Conservation (phyloP, 37 sponge, comb jelly and placozoan genomes). For the Beroe ovata region DNA sequence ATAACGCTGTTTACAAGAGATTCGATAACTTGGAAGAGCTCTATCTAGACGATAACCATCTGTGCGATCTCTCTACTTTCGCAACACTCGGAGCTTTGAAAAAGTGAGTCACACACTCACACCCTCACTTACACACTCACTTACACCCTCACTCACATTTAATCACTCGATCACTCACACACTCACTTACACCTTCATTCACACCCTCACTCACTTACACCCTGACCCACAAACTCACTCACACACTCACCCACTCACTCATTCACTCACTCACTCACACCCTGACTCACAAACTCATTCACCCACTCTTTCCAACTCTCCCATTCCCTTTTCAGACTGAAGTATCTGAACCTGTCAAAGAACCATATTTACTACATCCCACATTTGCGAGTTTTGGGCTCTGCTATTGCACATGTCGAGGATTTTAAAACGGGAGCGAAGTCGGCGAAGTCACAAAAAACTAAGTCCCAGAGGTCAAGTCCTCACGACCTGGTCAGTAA, state of each 20-base stretch:
- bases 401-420: conserved; percentile 62
- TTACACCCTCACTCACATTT: no score
- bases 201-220: no score
- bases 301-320: no score
- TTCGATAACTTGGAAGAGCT: conserved; percentile 56
- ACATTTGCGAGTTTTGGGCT: conserved; percentile 40
- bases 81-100: conserved; percentile 56
- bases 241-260: no score
- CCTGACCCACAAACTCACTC: no score
- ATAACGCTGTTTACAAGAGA: conserved; percentile 4
- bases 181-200: no score
- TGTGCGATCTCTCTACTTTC: conserved; percentile 56
- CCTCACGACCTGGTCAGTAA: not conserved
- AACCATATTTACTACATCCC: conserved; percentile 67
- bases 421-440: conserved; percentile 2
- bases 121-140: no score
- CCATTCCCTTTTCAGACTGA: conserved; percentile 18
- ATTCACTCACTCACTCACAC: no score
- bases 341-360: conserved; percentile 66
- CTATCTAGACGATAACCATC: conserved; percentile 45
- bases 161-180: no score
- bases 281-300: no score
- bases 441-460: conserved; percentile 17
- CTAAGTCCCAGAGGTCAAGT: conserved; percentile 30
- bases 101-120: no score